Evolutionary conservation across 2,797 vertebrate genomes (phyloP), one percentile per base, ranked within the genome.

Genomic region (Pempheris klunzingeri): DNA sequence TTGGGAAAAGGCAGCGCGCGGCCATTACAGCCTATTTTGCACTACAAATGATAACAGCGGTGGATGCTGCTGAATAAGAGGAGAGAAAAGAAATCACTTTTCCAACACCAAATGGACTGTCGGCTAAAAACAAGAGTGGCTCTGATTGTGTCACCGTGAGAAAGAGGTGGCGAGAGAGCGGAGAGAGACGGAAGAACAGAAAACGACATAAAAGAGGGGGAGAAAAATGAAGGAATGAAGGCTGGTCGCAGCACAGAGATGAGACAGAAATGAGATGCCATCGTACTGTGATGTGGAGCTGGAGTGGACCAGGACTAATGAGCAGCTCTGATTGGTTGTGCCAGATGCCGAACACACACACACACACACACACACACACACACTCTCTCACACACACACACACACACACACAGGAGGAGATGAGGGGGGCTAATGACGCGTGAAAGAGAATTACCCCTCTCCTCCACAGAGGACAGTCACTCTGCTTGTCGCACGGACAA

Each of bases 391-490:
- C 59, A 62, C 62, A 22, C 15, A 77, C 22, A 59, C 38, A 44
- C 9, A 44, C 18, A 39, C 43, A 72, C 71, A 50, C 58, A 55
- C 28, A n/a, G n/a, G 1, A 49, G 74, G 61, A 86, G 73, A 91
- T 69, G 82, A 85, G 67, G 82, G 80, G 73, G 39, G 64, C 66
- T 93, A 93, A 93, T 91, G 88, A 88, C 70, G 78, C 49, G 59
- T 90, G 90, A 87, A 90, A 91, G 83, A 90, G 85, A 91, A 90
- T 90, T 78, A 89, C 65, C 67, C 79, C 63, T 86, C 80, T 82
- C 73, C 82, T 84, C 83, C 87, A 77, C 77, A 85, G 82, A 91
- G 86, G 89, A 89, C 79, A 83, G 80, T 66, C 84, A 26, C 78
- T 77, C 70, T 36, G 75, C 78, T 82, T 71, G 71, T 87, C 58